These are phyloP conservation scores for Lasioglossum calceatum DNA, from an alignment of 2,888 invertebrate species.

Conservation along the genomic window DNA sequence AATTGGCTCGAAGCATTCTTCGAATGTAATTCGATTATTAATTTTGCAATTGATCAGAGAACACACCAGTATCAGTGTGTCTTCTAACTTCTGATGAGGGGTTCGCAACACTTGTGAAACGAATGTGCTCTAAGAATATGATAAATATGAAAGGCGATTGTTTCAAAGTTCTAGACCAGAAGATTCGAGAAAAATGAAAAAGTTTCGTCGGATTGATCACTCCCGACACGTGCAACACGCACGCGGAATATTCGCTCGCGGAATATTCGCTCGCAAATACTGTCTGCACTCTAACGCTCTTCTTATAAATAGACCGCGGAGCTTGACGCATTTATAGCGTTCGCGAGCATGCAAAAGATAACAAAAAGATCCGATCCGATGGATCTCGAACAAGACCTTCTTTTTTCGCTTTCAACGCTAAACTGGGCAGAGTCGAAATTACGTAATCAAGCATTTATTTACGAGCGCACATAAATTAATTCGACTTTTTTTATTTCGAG, in stretches of 20 bases:
- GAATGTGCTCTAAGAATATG: background rate
- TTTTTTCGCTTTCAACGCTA: background rate
- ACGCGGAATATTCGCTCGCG: background rate
- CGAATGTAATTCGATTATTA: too few species aligned
- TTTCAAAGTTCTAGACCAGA: background rate
- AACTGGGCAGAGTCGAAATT: background rate
- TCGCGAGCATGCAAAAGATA: background rate
- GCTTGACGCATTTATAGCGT: background rate
- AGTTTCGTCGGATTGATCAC: conserved; percentile 17
- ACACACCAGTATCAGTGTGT: background rate
- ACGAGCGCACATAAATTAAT: background rate
- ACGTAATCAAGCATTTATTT: background rate
- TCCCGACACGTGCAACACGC: conserved; percentile 7
- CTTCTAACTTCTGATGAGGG: background rate
- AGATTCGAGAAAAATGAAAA: conserved; percentile 39
- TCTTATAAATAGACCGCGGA: conserved; percentile 8
- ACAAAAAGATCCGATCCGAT: background rate
- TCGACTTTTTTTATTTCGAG: background rate
- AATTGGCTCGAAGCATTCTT: too few species aligned
- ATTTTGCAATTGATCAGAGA: too few species aligned
- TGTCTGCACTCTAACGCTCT: conserved; percentile 7
- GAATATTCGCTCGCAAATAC: background rate
- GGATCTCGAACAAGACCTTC: background rate
- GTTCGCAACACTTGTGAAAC: background rate
- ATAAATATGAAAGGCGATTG: background rate